Percentiles rank a stretch among this genome's conserved stretches.
These are phyloP conservation scores for Nasua narica DNA, from an alignment of 2,797 vertebrate genomes.

Conservation along the genomic window DNA sequence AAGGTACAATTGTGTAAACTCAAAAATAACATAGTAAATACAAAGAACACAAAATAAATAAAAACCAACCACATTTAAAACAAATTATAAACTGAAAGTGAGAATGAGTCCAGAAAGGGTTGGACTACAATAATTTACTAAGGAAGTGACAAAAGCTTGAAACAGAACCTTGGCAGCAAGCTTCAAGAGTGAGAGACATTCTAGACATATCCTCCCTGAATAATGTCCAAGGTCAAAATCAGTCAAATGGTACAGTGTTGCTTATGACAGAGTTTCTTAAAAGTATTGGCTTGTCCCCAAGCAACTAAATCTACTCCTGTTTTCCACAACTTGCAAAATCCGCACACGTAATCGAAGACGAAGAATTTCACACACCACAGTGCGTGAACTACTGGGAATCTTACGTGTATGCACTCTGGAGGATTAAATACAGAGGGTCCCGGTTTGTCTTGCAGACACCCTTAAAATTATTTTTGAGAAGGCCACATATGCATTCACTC, in stretches of 20 bases:
- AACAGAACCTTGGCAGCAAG: not conserved
- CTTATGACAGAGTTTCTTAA: conserved; percentile 21
- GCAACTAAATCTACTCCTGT: not conserved
- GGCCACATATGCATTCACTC: not conserved
- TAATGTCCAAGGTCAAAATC: conserved; percentile 19
- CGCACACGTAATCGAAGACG: not conserved
- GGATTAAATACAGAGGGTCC: not conserved
- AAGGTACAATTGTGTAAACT: not conserved
- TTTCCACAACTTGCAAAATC: not conserved
- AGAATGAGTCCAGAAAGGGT: not conserved
- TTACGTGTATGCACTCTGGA: not conserved
- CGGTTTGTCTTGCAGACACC: not conserved
- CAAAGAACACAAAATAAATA: not conserved
- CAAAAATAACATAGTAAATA: not conserved
- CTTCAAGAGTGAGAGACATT: not conserved
- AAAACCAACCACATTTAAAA: not conserved
- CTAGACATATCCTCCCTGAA: conserved; percentile 14
- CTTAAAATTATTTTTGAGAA: conserved; percentile 42
- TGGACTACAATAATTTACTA: conserved; percentile 11
- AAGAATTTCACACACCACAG: not conserved
- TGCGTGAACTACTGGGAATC: not conserved
- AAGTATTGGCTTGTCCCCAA: not conserved
- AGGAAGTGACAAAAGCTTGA: not conserved
- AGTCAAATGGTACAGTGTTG: not conserved
- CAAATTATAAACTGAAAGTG: conserved; percentile 23